Conservation (phyloP, 2,113 vertebrate genomes). For the cattle (Bos taurus) region DNA sequence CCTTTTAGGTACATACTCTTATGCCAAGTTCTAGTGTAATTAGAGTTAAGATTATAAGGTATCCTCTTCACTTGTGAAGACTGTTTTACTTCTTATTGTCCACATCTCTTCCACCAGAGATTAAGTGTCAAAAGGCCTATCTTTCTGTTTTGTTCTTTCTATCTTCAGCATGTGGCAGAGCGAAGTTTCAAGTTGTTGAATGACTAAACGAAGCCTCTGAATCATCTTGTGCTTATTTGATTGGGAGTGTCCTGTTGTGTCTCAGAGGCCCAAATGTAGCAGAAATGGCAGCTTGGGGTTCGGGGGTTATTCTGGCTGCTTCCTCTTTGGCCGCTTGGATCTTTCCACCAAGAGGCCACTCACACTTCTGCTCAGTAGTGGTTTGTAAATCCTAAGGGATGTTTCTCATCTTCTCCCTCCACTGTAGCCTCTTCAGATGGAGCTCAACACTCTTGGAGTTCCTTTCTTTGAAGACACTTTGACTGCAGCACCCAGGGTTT, state of each 20-base stretch:
- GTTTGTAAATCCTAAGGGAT: background rate
- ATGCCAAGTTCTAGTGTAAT: slow-evolving; percentile 8
- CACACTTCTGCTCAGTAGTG: background rate
- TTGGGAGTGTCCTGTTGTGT: background rate
- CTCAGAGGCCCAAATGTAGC: background rate
- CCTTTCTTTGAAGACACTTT: slow-evolving; percentile 55
- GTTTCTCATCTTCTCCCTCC: slow-evolving; percentile 14
- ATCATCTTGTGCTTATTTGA: background rate
- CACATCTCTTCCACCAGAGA: background rate
- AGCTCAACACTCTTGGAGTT: background rate
- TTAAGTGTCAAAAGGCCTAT: background rate
- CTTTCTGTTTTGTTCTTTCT: background rate
- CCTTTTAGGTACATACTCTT: slow-evolving; percentile 22
- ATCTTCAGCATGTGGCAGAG: background rate
- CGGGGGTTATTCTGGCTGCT: background rate
- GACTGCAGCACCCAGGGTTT: slow-evolving; percentile 16
- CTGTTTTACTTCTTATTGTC: slow-evolving; percentile 37
- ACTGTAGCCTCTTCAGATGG: background rate
- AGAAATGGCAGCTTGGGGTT: background rate
- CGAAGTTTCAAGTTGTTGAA: background rate
- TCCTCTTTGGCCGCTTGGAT: background rate
- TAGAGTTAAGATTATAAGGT: slow-evolving; percentile 44
- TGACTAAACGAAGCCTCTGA: background rate
- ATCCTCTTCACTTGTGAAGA: slow-evolving; percentile 9
- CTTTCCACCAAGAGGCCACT: background rate